Conservation (phyloP, 1,140 invertebrate species). For the Drosophila tropicalis region DNA sequence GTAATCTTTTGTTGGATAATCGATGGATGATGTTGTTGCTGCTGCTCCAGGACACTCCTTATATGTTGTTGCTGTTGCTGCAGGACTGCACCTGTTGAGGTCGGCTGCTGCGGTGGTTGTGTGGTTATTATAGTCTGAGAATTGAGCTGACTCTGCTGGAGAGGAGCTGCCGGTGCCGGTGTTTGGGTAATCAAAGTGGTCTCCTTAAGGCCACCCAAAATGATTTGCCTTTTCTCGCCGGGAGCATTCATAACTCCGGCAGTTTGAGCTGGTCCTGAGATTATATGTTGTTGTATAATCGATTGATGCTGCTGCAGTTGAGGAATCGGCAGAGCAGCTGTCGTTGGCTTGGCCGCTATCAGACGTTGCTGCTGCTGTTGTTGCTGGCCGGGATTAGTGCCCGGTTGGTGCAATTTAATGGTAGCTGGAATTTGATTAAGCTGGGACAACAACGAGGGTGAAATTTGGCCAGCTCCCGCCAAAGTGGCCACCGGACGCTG, state of each 20-base stretch:
- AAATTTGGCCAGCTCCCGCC: slow-evolving; percentile 70
- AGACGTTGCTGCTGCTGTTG: slow-evolving; percentile 31
- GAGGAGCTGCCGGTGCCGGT: slow-evolving; percentile 42
- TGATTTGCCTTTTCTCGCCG: slow-evolving; percentile 67
- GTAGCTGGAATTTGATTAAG: slow-evolving; percentile 80
- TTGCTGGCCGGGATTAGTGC: slow-evolving; percentile 7
- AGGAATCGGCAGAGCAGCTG: slow-evolving; percentile 59
- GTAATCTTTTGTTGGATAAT: slow-evolving; percentile 72
- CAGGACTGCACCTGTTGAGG: slow-evolving; percentile 16
- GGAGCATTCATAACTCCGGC: slow-evolving; percentile 17
- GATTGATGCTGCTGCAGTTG: slow-evolving; percentile 80
- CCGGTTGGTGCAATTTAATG: slow-evolving; percentile 75
- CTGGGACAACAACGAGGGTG: slow-evolving; percentile 71
- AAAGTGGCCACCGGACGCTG: slow-evolving; percentile 58
- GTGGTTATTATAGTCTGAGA: slow-evolving; percentile 80
- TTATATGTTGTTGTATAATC: slow-evolving; percentile 81
- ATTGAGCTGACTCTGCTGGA: slow-evolving; percentile 75
- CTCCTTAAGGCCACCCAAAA: slow-evolving; percentile 71
- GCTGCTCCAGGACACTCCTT: slow-evolving; percentile 55
- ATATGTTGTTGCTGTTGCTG: slow-evolving; percentile 70
- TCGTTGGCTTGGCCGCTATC: slow-evolving; percentile 31
- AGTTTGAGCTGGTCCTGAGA: slow-evolving; percentile 59
- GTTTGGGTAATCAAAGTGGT: slow-evolving; percentile 77
- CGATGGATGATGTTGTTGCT: slow-evolving; percentile 71
- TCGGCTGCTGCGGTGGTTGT: slow-evolving; percentile 38